A percentile compares a stretch with the other conserved stretches of the same genome.
These are phyloP conservation scores for Reticulitermes speratus DNA, from an alignment of 1,140 invertebrate genomes.

Conservation along the genomic window DNA sequence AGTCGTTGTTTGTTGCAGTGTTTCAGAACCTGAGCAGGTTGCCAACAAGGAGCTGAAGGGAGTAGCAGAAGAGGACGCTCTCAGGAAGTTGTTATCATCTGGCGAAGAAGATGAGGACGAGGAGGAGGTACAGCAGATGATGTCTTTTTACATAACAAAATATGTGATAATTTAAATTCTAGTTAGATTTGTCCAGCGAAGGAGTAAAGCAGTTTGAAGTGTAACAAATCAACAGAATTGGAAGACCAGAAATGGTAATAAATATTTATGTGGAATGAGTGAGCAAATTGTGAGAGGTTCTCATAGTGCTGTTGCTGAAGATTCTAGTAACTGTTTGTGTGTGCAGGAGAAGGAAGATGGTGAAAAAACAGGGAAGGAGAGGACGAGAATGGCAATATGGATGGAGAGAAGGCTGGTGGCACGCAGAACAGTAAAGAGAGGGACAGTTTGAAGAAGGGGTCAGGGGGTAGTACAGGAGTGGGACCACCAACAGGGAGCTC, in stretches of 20 bases:
- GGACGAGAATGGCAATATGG: constrained; percentile 27
- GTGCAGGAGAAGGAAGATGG: constrained; percentile 65
- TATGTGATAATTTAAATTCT: neutral
- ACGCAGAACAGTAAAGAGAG: constrained; percentile 27
- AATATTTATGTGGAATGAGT: too few species aligned
- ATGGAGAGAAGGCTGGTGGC: constrained; percentile 37
- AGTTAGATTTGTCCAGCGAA: neutral
- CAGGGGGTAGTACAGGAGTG: constrained; percentile 22
- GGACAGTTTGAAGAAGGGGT: constrained; percentile 27
- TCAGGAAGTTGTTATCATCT: constrained; percentile 82
- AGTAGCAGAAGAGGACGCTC: constrained; percentile 87
- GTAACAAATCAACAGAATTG: neutral
- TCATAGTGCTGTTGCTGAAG: too few species aligned
- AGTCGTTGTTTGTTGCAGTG: constrained; percentile 49
- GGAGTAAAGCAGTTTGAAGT: neutral
- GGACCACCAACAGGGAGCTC: constrained; percentile 26
- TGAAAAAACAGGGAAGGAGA: constrained; percentile 54
- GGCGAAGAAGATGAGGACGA: constrained; percentile 88
- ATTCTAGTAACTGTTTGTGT: neutral
- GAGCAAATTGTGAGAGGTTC: too few species aligned
- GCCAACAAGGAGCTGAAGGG: constrained; percentile 71
- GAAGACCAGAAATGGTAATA: too few species aligned
- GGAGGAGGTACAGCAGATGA: constrained; percentile 43
- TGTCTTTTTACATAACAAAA: neutral
- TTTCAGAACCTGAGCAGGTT: constrained; percentile 74